Percentiles rank a stretch among this genome's conserved stretches.
These are phyloP conservation scores for Varecia variegata DNA, from an alignment of 2,797 vertebrate species.

Conservation along the genomic window DNA sequence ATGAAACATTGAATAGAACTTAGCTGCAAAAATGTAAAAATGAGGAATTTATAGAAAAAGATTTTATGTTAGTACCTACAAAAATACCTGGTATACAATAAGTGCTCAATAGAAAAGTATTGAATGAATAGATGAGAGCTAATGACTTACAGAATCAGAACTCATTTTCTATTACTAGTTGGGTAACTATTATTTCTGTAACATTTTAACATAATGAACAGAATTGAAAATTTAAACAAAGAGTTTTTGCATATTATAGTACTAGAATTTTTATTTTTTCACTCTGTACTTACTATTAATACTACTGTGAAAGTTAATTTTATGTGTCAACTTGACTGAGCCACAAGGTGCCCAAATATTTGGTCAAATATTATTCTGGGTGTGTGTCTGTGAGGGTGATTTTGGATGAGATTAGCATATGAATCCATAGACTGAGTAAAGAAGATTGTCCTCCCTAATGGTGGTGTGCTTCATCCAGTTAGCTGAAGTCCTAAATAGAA, in stretches of 20 bases:
- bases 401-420: background rate
- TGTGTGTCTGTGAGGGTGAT: background rate
- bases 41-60: background rate
- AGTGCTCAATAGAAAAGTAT: background rate
- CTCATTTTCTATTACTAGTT: background rate
- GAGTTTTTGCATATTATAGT: background rate
- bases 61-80: background rate
- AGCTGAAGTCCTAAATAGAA: background rate
- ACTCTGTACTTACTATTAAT: background rate
- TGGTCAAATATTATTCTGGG: background rate
- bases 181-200: background rate
- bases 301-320: background rate
- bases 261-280: background rate
- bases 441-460: background rate
- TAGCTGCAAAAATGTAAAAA: background rate
- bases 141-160: background rate
- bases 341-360: background rate
- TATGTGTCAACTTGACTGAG: background rate
- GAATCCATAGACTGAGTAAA: background rate
- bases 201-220: background rate
- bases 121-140: background rate
- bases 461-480: background rate
- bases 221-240: background rate
- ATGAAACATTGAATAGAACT: background rate
- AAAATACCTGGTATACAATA: background rate